These are phyloP conservation scores for Proisotoma minuta DNA, from an alignment of 2,888 invertebrate genomes.

Conservation along the genomic window DNA sequence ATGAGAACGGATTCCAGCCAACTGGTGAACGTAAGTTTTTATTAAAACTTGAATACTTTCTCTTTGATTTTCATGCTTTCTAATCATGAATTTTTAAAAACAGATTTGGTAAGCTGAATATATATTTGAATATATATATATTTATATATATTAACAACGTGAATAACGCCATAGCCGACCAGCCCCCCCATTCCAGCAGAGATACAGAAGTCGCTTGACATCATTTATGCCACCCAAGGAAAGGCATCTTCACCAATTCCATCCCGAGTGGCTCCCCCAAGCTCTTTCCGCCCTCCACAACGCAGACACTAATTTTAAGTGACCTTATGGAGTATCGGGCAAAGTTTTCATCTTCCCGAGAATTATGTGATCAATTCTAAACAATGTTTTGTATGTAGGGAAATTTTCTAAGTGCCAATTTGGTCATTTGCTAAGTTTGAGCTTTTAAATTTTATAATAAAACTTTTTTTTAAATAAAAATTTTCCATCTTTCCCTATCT, in stretches of 20 bases:
- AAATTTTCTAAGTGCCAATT: too few relatives aligned
- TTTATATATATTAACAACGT: not conserved
- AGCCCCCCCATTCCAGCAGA: slow-evolving; percentile 23
- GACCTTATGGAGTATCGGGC: too few relatives aligned
- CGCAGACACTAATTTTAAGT: slow-evolving; percentile 19
- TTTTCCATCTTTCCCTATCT: too few relatives aligned
- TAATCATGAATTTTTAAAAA: too few relatives aligned
- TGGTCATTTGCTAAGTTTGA: too few relatives aligned
- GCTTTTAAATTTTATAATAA: too few relatives aligned
- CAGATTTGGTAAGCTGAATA: not conserved
- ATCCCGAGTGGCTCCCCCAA: slow-evolving; percentile 19
- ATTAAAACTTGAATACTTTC: not conserved
- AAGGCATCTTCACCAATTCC: slow-evolving; percentile 19
- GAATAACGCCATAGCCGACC: slow-evolving; percentile 20
- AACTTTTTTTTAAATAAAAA: too few relatives aligned
- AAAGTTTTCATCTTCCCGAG: too few relatives aligned
- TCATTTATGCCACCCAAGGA: slow-evolving; percentile 28
- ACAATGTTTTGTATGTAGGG: too few relatives aligned
- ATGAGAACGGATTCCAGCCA: slow-evolving; percentile 16
- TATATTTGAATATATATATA: not conserved
- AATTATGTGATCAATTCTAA: too few relatives aligned
- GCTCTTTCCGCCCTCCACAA: slow-evolving; percentile 21
- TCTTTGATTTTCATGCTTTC: too few relatives aligned
- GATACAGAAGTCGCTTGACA: slow-evolving; percentile 34
- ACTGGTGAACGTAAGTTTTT: not conserved